Base-by-base conservation (phyloP, 2,888 invertebrate species). In the Leptopilina myrica region DNA sequence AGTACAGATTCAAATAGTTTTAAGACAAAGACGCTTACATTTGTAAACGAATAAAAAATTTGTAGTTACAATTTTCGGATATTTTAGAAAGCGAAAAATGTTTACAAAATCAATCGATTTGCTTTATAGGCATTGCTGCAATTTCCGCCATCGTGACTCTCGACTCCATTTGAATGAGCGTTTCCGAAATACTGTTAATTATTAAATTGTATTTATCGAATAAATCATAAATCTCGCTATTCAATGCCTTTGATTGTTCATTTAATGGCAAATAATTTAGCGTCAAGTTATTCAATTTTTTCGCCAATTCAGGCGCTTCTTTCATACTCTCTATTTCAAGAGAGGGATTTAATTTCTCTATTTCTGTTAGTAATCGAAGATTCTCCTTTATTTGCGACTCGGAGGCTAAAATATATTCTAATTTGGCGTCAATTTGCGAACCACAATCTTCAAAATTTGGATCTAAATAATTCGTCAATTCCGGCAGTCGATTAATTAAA, bases 171-270 rank as follows among this genome's bases (percentile, higher is more conserved):
- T 91, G 89, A 76, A 92, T 91, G 79, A 93, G 92, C 20, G 92
- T 88, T 79, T 92, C 90, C 49, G 93, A 92, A 83, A 93, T 92
- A 56, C 92, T 92, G 69, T 85, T 90, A 67, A 93, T 91, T 64
- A 93, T 92, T 84, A 92, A 91, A 85, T 93, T 93, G 84, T 93
- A 93, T 76, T 92, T 90, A 43, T 92, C 90, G 79, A 93, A 88
- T 59, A 92, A 86, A 65, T 91, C 88, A 62, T 92, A 87, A 53
- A 93, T 92, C 79, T 92, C 90, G n/a, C 86, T 84, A 8, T 90
- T 92, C 5, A 92, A 86, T 64, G 83, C 84, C 81, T 91, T 89
- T 11, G 91, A 89, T 79, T 93, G 90, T 78, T 92, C 90, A 66
- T 92, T 90, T 5, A 91, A 86, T 53, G 90, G 87, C 2, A 93